These are phyloP conservation scores for Rhynchophorus ferrugineus DNA, from an alignment of 1,140 invertebrate species.

Conservation along the genomic window DNA sequence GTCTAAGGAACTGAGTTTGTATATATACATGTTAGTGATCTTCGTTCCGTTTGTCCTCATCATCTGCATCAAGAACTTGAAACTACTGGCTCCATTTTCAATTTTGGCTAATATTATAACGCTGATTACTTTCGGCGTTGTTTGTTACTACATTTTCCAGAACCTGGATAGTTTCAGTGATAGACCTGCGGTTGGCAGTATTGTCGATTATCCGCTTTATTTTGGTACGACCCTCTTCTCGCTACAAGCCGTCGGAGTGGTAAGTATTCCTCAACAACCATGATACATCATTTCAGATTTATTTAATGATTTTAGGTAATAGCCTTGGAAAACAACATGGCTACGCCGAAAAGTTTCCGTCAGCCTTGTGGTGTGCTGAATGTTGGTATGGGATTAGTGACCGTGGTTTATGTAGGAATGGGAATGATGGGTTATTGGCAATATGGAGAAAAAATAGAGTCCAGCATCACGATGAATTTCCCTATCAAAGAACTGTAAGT, in stretches of 20 bases:
- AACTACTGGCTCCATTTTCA: slow-evolving; percentile 67
- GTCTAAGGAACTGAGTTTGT: slow-evolving; percentile 31
- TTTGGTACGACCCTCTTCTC: slow-evolving; percentile 84
- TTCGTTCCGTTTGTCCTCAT: slow-evolving; percentile 60
- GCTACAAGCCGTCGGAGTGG: slow-evolving; percentile 79
- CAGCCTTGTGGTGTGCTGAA: slow-evolving; percentile 69
- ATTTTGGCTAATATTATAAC: slow-evolving; percentile 62
- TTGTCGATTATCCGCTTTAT: slow-evolving; percentile 59
- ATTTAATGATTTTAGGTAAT: slow-evolving; percentile 54
- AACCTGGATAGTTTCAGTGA: slow-evolving; percentile 52
- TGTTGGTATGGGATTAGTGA: slow-evolving; percentile 66
- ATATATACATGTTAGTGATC: slow-evolving; percentile 48
- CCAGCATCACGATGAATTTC: slow-evolving; percentile 68
- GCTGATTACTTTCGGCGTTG: slow-evolving; percentile 55
- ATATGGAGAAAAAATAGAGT: slow-evolving; percentile 57
- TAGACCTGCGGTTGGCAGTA: slow-evolving; percentile 44
- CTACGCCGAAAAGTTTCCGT: slow-evolving; percentile 63
- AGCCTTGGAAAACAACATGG: slow-evolving; percentile 81
- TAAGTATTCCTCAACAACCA: slow-evolving; percentile 60
- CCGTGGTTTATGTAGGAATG: slow-evolving; percentile 63
- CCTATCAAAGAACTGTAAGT: slow-evolving; percentile 53
- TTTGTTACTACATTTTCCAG: slow-evolving; percentile 61
- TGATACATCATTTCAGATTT: slow-evolving; percentile 55
- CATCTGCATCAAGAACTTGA: slow-evolving; percentile 63
- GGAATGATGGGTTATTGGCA: slow-evolving; percentile 79